phyloP scores from a whole-genome alignment of 2,797 vertebrate species.

The Artibeus jamaicensis region DNA sequence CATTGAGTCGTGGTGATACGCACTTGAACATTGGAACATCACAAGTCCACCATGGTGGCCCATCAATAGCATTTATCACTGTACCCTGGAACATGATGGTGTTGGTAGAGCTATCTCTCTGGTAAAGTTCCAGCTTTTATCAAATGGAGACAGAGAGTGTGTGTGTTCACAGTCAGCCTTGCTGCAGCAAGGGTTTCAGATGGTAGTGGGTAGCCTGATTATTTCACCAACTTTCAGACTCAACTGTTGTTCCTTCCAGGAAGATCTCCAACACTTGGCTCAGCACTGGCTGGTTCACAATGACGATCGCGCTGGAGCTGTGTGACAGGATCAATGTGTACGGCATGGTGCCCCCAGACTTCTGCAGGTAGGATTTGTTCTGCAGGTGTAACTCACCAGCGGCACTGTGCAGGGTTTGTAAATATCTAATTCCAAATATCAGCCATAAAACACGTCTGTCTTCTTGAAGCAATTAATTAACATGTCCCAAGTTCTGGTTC shows the following conservation, averaged over 20 bases:
- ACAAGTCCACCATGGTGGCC: background rate
- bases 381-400: conserved; percentile 61
- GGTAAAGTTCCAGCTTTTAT: background rate
- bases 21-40: background rate
- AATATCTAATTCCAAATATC: conserved; percentile 70
- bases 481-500: conserved; percentile 73
- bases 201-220: background rate
- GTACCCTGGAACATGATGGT: background rate
- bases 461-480: conserved; percentile 79
- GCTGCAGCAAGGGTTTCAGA: background rate
- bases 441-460: conserved; percentile 57
- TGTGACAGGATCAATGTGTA: conserved; percentile 97
- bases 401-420: conserved; percentile 47
- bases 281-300: conserved; percentile 99
- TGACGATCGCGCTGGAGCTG: conserved; percentile 97
- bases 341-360: conserved; percentile 98
- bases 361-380: conserved; percentile 93
- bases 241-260: conserved; percentile 86
- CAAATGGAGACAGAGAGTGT: background rate
- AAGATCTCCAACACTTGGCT: conserved; percentile 98
- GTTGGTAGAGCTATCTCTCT: background rate
- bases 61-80: background rate
- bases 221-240: conserved; percentile 73
- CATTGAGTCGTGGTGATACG: background rate
- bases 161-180: background rate